Conservation (phyloP, 1,140 invertebrate species). For the Drosophila nikananu region DNA sequence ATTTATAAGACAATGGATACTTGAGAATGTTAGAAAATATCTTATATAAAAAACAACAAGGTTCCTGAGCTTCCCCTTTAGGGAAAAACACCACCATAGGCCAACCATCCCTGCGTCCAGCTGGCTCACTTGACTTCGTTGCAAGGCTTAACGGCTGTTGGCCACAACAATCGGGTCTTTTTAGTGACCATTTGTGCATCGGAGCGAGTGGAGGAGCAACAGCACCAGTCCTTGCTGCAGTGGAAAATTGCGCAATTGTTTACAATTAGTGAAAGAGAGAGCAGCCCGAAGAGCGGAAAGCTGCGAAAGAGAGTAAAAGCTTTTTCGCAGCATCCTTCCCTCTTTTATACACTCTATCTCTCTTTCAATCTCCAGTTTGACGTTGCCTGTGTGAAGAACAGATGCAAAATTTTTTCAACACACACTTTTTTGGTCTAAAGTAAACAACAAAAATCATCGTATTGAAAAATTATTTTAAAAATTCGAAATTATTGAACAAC, state of each 20-base stretch:
- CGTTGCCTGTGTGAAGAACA: slow-evolving; percentile 47
- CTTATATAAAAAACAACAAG: not conserved
- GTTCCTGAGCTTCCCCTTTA: slow-evolving; percentile 1
- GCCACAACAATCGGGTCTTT: slow-evolving; percentile 43
- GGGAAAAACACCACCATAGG: slow-evolving; percentile 20
- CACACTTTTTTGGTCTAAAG: slow-evolving; percentile 44
- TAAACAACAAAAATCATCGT: slow-evolving; percentile 53
- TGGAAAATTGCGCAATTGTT: slow-evolving; percentile 69
- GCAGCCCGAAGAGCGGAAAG: slow-evolving; percentile 32
- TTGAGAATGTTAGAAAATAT: not conserved
- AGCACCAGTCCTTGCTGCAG: slow-evolving; percentile 48
- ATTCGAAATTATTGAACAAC: slow-evolving; percentile 30
- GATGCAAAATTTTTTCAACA: slow-evolving; percentile 57
- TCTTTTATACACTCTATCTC: slow-evolving; percentile 27
- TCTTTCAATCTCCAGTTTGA: slow-evolving; percentile 54
- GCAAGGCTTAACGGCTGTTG: slow-evolving; percentile 40
- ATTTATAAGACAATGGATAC: not conserved
- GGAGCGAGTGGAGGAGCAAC: slow-evolving; percentile 36
- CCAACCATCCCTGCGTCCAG: slow-evolving; percentile 12
- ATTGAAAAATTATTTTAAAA: slow-evolving; percentile 20
- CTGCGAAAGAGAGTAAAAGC: slow-evolving; percentile 32
- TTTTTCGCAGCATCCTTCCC: slow-evolving; percentile 52
- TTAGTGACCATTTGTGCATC: slow-evolving; percentile 71
- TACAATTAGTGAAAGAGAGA: slow-evolving; percentile 27
- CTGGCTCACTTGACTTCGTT: slow-evolving; percentile 20